Conservation (phyloP, 2,113 vertebrate species). For the Apistogramma diplotaenia region DNA sequence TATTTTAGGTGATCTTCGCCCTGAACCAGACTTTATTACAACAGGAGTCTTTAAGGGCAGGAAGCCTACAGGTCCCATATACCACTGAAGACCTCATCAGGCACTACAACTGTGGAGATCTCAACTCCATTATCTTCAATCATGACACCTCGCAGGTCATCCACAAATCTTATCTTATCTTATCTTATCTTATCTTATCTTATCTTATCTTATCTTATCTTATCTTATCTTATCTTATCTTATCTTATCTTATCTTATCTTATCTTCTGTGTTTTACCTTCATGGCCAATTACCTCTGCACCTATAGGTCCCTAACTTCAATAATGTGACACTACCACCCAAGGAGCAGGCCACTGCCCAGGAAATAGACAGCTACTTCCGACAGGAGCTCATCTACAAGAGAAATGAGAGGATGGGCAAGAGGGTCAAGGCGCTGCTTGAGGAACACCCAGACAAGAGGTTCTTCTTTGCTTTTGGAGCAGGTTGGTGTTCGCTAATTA, state of each 20-base stretch:
- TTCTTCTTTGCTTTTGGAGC: constrained; percentile 94
- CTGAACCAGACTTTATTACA: constrained; percentile 89
- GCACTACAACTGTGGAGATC: constrained; percentile 90
- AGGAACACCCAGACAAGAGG: constrained; percentile 84
- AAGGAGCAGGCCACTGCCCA: constrained; percentile 83
- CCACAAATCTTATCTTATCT: neutral
- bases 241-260: neutral
- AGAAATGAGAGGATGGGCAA: constrained; percentile 86
- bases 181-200: neutral
- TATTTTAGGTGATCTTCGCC: constrained; percentile 84
- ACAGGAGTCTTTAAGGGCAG: constrained; percentile 84
- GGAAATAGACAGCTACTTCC: constrained; percentile 89
- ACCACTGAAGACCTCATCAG: constrained; percentile 88
- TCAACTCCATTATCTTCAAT: constrained; percentile 88
- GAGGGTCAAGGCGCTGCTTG: constrained; percentile 80
- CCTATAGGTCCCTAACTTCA: constrained; percentile 84
- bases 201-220: neutral
- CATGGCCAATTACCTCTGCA: neutral
- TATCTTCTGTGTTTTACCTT: neutral
- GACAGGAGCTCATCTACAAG: constrained; percentile 88
- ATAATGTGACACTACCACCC: constrained; percentile 82
- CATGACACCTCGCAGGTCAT: constrained; percentile 85
- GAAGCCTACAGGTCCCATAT: constrained; percentile 83
- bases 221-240: neutral
- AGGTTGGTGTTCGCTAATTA: constrained; percentile 71